Evolutionary conservation across 2,888 invertebrate genomes (phyloP), one percentile per base, ranked within the genome.

Genomic region (Notodromas monacha): DNA sequence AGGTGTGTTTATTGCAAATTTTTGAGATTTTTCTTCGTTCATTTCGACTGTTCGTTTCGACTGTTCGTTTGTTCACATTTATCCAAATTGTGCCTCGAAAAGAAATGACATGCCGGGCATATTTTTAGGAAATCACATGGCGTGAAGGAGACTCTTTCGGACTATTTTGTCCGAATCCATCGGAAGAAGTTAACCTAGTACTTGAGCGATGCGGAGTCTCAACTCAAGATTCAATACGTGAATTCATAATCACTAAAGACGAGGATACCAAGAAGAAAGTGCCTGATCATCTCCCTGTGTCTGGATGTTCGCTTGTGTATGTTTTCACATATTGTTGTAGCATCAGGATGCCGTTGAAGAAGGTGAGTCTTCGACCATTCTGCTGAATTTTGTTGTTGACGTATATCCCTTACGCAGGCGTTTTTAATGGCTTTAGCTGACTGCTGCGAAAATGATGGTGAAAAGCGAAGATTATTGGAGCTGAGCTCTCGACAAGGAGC

Each of bases 11-110:
- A n/a, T n/a, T n/a, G n/a, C n/a, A n/a, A n/a, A n/a, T n/a, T n/a
- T n/a, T n/a, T n/a, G n/a, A n/a, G n/a, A n/a, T n/a, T n/a, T n/a
- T n/a, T n/a, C n/a, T n/a, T n/a, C n/a, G n/a, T n/a, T n/a, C n/a
- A n/a, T n/a, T n/a, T n/a, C n/a, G n/a, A n/a, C n/a, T n/a, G n/a
- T n/a, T n/a, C n/a, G n/a, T n/a, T n/a, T n/a, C n/a, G n/a, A n/a
- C n/a, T n/a, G n/a, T n/a, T n/a, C n/a, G n/a, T 21, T 21, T 21
- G n/a, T 21, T 21, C 21, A 6, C 21, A 21, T 21, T 21, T n/a
- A n/a, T n/a, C n/a, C n/a, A n/a, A n/a, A n/a, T n/a, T n/a, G n/a
- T n/a, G n/a, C n/a, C n/a, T n/a, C n/a, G n/a, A n/a, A n/a, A n/a
- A n/a, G n/a, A n/a, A n/a, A n/a, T n/a, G n/a, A n/a, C n/a, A n/a